Percentiles rank a stretch among this genome's conserved stretches.
Evolutionary conservation across 2,797 vertebrate genomes (phyloP).

Genomic region (Erpetoichthys calabaricus): DNA sequence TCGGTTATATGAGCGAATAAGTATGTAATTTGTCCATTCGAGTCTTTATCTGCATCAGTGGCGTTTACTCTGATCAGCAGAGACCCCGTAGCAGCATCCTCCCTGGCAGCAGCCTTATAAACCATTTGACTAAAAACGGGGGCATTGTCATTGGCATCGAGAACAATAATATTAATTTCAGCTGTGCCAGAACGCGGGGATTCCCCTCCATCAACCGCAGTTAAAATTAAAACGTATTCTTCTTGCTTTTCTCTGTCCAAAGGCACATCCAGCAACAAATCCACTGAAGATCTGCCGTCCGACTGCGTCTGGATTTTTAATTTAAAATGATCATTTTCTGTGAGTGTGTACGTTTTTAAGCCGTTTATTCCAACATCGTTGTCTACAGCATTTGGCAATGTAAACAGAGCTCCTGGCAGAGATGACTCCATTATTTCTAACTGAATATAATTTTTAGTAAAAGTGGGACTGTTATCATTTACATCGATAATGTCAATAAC

Average conservation of each 20-base stretch:
- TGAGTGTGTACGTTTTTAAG: conserved; percentile 29
- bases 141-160: conserved; percentile 34
- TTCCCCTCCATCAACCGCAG: conserved; percentile 31
- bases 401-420: conserved; percentile 24
- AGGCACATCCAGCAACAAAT: conserved; percentile 26
- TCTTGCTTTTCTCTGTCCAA: conserved; percentile 31
- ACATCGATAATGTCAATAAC: conserved; percentile 43
- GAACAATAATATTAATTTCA: conserved; percentile 23
- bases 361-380: conserved; percentile 45
- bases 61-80: conserved; percentile 25
- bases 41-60: conserved; percentile 36
- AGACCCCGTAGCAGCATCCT: conserved; percentile 27
- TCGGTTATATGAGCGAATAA: conserved; percentile 30
- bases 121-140: conserved; percentile 25
- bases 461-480: conserved; percentile 52
- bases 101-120: conserved; percentile 27
- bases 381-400: conserved; percentile 41
- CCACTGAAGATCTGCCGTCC: conserved; percentile 28
- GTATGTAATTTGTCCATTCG: conserved; percentile 36
- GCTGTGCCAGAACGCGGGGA: conserved; percentile 23
- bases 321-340: conserved; percentile 25
- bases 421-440: conserved; percentile 42
- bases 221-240: conserved; percentile 26
- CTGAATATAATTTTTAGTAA: conserved; percentile 31
- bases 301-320: conserved; percentile 23